phyloP scores from a whole-genome alignment of 1,140 invertebrate genomes.

The Adoxophyes honmai region DNA sequence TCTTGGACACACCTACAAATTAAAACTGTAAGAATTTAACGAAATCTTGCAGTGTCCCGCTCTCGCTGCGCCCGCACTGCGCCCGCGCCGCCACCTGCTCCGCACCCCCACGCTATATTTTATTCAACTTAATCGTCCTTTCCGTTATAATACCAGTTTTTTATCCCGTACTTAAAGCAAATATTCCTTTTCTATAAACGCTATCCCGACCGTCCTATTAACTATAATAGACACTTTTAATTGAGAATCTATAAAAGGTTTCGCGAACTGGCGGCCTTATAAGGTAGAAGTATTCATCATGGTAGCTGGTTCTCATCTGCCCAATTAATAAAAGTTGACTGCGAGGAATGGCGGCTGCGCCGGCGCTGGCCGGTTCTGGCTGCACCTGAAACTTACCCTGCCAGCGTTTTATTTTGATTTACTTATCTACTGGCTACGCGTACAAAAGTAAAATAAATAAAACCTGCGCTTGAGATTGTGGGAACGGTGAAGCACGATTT shows the following conservation, averaged over 20 bases:
- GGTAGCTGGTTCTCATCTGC: conserved; percentile 71
- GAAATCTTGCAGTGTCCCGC: too few relatives aligned
- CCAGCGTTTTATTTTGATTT: conserved; percentile 71
- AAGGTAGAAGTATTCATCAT: conserved; percentile 71
- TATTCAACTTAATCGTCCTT: conserved; percentile 76
- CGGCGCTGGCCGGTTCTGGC: conserved; percentile 54
- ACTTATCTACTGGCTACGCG: conserved; percentile 45
- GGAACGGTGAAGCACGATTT: too few relatives aligned
- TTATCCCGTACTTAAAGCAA: conserved; percentile 71
- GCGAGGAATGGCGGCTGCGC: conserved; percentile 60
- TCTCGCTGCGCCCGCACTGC: too few relatives aligned
- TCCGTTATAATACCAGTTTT: conserved; percentile 74
- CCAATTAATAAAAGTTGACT: conserved; percentile 77
- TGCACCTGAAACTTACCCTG: conserved; percentile 61
- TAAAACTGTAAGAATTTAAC: too few relatives aligned
- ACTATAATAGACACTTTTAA: conserved; percentile 76
- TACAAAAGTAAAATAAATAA: background rate
- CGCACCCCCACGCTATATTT: conserved; percentile 75
- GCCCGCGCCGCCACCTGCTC: conserved; percentile 68
- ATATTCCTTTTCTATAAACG: conserved; percentile 71
- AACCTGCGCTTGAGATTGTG: too few relatives aligned
- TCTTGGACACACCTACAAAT: too few relatives aligned
- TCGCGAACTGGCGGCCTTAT: conserved; percentile 67
- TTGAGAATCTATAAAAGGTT: conserved; percentile 77
- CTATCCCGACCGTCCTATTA: conserved; percentile 65